Percentiles rank a stretch among this genome's conserved stretches.
Conservation (phyloP, 2,888 invertebrate species). For the Capitulum mitella region DNA sequence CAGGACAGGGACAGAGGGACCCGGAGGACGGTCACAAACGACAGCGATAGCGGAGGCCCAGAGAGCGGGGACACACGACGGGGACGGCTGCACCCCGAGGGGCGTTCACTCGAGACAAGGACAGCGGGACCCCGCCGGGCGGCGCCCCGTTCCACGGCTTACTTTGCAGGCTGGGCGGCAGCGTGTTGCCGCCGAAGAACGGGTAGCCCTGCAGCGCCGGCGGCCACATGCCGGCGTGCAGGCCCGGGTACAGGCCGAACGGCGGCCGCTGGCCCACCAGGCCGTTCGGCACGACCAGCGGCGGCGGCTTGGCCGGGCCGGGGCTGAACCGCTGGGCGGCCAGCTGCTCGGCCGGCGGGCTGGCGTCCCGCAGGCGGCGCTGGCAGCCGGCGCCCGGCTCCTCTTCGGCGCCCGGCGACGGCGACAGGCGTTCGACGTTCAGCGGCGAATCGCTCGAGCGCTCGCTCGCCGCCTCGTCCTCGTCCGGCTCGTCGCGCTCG, state of each 20-base stretch:
- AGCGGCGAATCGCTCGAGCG: background rate
- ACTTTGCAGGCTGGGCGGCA: constrained; percentile 21
- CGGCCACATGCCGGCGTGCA: constrained; percentile 11
- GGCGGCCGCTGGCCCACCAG: constrained; percentile 17
- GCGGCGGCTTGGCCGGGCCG: constrained; percentile 2
- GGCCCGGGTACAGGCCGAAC: constrained; percentile 20
- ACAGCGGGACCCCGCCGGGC: too few species aligned
- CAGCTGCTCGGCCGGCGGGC: background rate
- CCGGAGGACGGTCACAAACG: too few species aligned
- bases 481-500: background rate
- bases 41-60: too few species aligned
- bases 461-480: constrained; percentile 10
- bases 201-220: constrained; percentile 14
- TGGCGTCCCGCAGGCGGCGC: background rate
- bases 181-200: constrained; percentile 4
- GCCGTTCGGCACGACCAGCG: constrained; percentile 10
- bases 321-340: background rate
- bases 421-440: constrained; percentile 4
- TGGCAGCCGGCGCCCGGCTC: background rate
- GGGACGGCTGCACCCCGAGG: too few species aligned
- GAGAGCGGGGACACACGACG: too few species aligned
- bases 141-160: background rate
- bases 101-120: too few species aligned
- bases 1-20: too few species aligned
- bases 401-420: background rate